Evolutionary conservation across 2,797 vertebrate genomes (phyloP).

Genomic region (Gymnocypris eckloni): DNA sequence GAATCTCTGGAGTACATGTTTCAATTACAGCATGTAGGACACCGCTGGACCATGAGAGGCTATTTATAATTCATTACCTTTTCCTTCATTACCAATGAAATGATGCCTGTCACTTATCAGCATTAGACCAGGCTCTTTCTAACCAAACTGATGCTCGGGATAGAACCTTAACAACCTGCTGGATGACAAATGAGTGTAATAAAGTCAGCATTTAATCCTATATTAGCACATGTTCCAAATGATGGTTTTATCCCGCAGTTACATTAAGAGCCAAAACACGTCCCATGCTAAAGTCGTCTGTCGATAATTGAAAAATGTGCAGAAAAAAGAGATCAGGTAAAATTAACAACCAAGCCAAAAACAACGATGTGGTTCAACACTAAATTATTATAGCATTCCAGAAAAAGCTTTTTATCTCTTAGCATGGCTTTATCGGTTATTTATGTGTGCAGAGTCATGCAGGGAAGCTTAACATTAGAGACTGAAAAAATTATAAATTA

Average conservation of each 20-base stretch:
- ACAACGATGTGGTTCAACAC: neutral
- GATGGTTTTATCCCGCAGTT: slow-evolving; percentile 22
- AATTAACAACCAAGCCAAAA: neutral
- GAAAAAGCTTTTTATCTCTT: slow-evolving; percentile 15
- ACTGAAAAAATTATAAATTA: neutral
- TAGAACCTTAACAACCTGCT: slow-evolving; percentile 38
- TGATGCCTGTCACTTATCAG: slow-evolving; percentile 46
- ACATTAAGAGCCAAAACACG: slow-evolving; percentile 12
- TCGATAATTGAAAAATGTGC: slow-evolving; percentile 11
- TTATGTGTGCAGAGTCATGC: neutral
- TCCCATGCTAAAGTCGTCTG: neutral
- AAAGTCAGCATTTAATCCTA: slow-evolving; percentile 36
- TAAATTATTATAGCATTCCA: neutral
- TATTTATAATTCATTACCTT: slow-evolving; percentile 53
- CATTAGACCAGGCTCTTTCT: slow-evolving; percentile 20
- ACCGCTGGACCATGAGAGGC: slow-evolving; percentile 44
- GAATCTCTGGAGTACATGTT: slow-evolving; percentile 31
- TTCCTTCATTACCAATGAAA: slow-evolving; percentile 47
- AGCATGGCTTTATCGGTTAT: neutral
- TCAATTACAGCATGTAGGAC: slow-evolving; percentile 52
- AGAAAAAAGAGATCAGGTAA: neutral
- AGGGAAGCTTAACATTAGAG: neutral
- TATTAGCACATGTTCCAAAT: slow-evolving; percentile 44
- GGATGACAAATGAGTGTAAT: slow-evolving; percentile 46
- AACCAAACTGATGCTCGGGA: slow-evolving; percentile 27